A percentile compares a stretch with the other conserved stretches of the same genome.
phyloP scores from a whole-genome alignment of 2,797 vertebrate species.

The Lutjanus campechanus region DNA sequence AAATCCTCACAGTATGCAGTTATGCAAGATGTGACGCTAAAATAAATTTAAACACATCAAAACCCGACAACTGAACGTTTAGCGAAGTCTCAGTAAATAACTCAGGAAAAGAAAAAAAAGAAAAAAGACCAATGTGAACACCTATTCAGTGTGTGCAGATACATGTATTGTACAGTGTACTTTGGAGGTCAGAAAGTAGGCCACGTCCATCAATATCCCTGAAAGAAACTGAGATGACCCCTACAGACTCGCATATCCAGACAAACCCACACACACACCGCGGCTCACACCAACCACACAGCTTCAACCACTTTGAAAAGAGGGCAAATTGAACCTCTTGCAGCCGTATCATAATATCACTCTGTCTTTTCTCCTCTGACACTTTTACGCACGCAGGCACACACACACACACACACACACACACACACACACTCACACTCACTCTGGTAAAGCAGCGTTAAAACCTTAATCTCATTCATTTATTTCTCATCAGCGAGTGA shows the following conservation, averaged over 20 bases:
- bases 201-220: not conserved
- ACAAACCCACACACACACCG: conserved; percentile 21
- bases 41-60: too few relatives aligned
- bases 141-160: too few relatives aligned
- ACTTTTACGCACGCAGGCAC: conserved; percentile 32
- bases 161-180: too few relatives aligned
- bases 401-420: conserved; percentile 23
- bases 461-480: conserved; percentile 82
- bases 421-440: conserved; percentile 15
- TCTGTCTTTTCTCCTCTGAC: conserved; percentile 39
- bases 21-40: too few relatives aligned
- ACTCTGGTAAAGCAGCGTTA: conserved; percentile 42
- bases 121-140: too few relatives aligned
- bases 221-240: conserved; percentile 33
- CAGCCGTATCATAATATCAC: conserved; percentile 50
- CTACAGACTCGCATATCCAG: conserved; percentile 1
- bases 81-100: too few relatives aligned
- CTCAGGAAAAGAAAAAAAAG: too few relatives aligned
- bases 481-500: conserved; percentile 78
- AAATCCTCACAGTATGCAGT: too few relatives aligned
- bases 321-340: conserved; percentile 42
- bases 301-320: conserved; percentile 50
- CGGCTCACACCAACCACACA: conserved; percentile 8
- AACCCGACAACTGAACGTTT: too few relatives aligned
- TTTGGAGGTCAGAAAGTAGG: not conserved